phyloP scores from a whole-genome alignment of 2,888 invertebrate genomes.

The Catocala nupta region DNA sequence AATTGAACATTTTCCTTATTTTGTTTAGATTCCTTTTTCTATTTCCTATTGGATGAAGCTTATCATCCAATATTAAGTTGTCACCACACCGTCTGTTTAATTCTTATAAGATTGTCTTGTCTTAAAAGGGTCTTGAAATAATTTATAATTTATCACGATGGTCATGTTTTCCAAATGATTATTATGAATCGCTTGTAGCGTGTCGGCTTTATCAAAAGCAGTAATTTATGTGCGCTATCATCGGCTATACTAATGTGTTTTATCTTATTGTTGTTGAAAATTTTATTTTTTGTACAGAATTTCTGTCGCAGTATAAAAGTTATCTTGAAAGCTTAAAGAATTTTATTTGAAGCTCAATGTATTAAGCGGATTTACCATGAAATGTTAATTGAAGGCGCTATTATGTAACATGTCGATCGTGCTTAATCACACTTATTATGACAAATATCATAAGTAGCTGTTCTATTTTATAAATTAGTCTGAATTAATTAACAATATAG shows the following conservation, averaged over 20 bases:
- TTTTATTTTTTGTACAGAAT: constrained; percentile 39
- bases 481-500: neutral
- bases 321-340: constrained; percentile 38
- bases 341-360: constrained; percentile 34
- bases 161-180: constrained; percentile 65
- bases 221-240: constrained; percentile 72
- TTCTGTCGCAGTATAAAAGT: constrained; percentile 28
- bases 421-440: constrained; percentile 20
- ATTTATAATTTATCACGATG: constrained; percentile 55
- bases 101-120: constrained; percentile 34
- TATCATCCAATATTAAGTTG: constrained; percentile 34
- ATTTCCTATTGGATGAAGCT: constrained; percentile 42
- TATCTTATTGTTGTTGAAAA: constrained; percentile 60
- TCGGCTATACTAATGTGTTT: constrained; percentile 67
- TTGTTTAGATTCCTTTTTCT: constrained; percentile 60
- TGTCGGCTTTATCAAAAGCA: constrained; percentile 74
- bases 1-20: constrained; percentile 73
- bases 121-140: constrained; percentile 35
- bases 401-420: constrained; percentile 24
- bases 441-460: constrained; percentile 6
- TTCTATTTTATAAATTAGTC: constrained; percentile 2
- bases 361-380: constrained; percentile 23
- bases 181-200: constrained; percentile 65
- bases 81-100: constrained; percentile 24
- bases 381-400: constrained; percentile 28